A percentile compares a stretch with the other conserved stretches of the same genome.
These are phyloP conservation scores for Notodonta dromedarius DNA, from an alignment of 2,888 invertebrate species.

Conservation along the genomic window DNA sequence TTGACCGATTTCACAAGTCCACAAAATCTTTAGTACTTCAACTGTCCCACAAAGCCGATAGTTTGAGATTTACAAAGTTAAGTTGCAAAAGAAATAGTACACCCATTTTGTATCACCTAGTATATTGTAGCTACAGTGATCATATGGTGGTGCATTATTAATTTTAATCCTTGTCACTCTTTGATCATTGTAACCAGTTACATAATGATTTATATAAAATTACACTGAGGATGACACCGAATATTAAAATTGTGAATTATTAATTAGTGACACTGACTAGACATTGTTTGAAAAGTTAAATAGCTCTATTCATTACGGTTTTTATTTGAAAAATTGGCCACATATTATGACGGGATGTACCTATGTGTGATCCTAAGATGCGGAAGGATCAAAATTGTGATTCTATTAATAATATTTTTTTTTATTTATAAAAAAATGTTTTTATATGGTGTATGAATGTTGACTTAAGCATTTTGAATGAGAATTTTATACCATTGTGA, in stretches of 20 bases:
- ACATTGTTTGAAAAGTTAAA: background rate
- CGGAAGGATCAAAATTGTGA: no score
- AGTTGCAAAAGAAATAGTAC: no score
- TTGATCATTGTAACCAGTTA: constrained; percentile 3
- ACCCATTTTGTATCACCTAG: no score
- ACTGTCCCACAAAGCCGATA: no score
- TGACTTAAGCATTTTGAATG: no score
- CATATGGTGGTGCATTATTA: background rate
- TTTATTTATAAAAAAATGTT: no score
- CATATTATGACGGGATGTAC: background rate
- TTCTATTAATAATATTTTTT: no score
- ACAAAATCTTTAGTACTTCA: no score
- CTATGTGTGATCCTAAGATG: background rate
- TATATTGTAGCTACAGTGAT: background rate
- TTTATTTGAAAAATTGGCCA: background rate
- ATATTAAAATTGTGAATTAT: background rate
- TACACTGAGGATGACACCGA: background rate
- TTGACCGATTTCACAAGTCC: no score
- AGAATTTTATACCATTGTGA: no score
- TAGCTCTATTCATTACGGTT: background rate
- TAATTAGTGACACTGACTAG: background rate
- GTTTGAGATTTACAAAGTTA: no score
- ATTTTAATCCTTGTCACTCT: background rate
- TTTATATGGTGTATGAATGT: no score
- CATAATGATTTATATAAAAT: background rate